These are phyloP conservation scores for Pentalonia nigronervosa DNA, from an alignment of 1,140 invertebrate genomes.

Conservation along the genomic window DNA sequence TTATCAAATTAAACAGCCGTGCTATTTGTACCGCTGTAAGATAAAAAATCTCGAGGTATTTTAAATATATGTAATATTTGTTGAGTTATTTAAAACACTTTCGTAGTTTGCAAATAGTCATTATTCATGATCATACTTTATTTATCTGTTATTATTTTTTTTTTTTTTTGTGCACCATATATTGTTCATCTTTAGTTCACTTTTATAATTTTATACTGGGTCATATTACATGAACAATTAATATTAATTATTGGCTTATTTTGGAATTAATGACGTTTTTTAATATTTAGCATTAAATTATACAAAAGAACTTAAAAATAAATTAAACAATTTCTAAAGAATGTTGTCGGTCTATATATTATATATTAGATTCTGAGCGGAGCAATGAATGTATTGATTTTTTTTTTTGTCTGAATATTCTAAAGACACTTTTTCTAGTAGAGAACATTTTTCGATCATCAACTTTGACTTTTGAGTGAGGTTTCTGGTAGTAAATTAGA, in stretches of 20 bases:
- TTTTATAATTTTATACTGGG: neutral
- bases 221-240: neutral
- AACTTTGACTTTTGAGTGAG: neutral
- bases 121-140: neutral
- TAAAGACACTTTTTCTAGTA: neutral
- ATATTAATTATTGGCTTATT: neutral
- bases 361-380: no score
- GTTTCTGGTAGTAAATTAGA: neutral
- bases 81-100: neutral
- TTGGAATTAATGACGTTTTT: neutral
- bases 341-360: neutral
- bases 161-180: neutral
- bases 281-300: neutral
- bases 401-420: neutral
- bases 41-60: constrained; percentile 57
- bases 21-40: constrained; percentile 57
- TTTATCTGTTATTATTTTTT: neutral
- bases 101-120: neutral
- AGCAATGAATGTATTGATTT: neutral
- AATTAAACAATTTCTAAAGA: neutral
- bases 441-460: neutral
- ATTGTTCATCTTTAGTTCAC: neutral
- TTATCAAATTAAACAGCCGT: constrained; percentile 57
- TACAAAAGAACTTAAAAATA: neutral
- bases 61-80: neutral